Base-by-base conservation (phyloP, 2,888 invertebrate genomes). In the Drosophila neonasuta region DNA sequence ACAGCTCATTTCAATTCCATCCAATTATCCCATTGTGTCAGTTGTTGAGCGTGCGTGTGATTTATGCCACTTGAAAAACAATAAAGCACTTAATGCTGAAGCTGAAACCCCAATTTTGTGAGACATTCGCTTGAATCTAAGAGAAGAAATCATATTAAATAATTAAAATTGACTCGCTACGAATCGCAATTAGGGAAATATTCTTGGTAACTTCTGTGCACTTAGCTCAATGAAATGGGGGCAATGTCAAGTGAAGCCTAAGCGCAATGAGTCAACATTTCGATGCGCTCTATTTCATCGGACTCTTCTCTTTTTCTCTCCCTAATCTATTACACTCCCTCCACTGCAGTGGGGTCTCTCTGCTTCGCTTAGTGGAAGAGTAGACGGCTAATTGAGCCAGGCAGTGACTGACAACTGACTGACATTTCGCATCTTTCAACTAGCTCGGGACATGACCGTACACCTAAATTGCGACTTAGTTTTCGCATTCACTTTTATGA, bases 41-140 rank as follows among this genome's bases (percentile, higher is more conserved):
- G 73, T 42, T 44, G 54, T 68, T 77, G 66, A 71, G 68, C 58
- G 55, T 74, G 72, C 68, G 79, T 83, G 75, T 80, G 79, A 83
- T 79, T 83, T 81, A 83, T 80, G 75, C 79, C 77, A 81, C 81
- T 83, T 77, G 80, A 83, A 65, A 55, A 68, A 71, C 67, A 70
- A 80, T 73, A 68, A 76, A 71, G 65, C 77, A 80, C 68, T 79
- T 66, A 69, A 78, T 73, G 54, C 61, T 20, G 20, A 36, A 44
- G 32, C 63, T 56, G 32, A 61, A 52, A 55, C 50, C 13, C 45
- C 39, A 34, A 39, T 50, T 30, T 1, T 5, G 13, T 9, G 13
- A 17, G 36, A 15, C 17, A 49, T 6, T 13, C 20, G 10, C 32
- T 30, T n/a, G 20, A 42, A 13, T 15, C 34, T 41, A 42, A 34